Base-by-base conservation (phyloP, 35 echinoderm and acorn worm genomes). In the Ophiothrix spiculata region DNA sequence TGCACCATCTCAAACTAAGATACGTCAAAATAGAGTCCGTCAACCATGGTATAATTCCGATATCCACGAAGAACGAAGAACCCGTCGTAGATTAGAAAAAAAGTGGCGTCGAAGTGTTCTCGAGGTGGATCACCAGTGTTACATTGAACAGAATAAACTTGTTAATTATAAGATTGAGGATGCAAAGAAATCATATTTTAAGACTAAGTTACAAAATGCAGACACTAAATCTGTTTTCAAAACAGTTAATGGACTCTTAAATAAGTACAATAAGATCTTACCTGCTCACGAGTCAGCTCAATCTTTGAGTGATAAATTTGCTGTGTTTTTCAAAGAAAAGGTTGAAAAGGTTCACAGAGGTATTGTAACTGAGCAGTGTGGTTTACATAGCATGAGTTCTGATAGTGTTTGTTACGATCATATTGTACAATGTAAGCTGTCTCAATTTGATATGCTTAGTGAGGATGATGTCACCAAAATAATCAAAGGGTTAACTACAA, bases 391-490 rank as follows among this genome's bases (percentile, higher is more conserved):
- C 17, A 39, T 16, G 6, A 15, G 76, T 39, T 37, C 34, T 39
- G 36, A 34, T 34, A 34, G 12, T 78, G 74, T 28, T 12, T 31
- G 74, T 75, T 15, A 15, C 1, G 1, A 78, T 2, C 12, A 78
- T 34, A 13, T 1, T 4, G 76, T 78, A 34, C 36, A 16, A 39
- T 78, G 34, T 39, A 78, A 78, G 21, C 76, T 78, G 13, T 78
- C 16, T 37, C 34, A 78, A n/a, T 78, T 78, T 36, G 32, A 78
- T n/a, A 3, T 78, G 12, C 64, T 77, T 1, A 88, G 38, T 25
- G 87, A 80, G 37, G 37, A 33, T 35, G 73, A 81, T 31, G 56
- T 90, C 32, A 45, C 13, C 14, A 56, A 88, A 33, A 69, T 88
- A 1, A 81, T 88, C 56, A 80, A 16, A 64, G 64, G 42, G 16